Evolutionary conservation across 2,888 invertebrate species (phyloP).

Genomic region (Lasioglossum vierecki): DNA sequence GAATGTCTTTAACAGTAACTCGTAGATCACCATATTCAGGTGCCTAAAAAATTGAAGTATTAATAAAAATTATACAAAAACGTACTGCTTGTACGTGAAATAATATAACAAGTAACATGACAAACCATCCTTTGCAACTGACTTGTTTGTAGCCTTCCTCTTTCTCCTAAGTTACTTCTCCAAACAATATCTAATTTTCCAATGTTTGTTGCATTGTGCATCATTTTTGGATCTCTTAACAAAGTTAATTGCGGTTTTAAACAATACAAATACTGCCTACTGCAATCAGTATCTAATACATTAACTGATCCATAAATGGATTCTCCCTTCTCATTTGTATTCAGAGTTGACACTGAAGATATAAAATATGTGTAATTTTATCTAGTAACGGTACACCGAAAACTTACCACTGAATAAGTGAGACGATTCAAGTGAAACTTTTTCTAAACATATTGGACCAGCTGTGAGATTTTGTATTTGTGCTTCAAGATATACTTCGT

Average conservation of each 20-base stretch:
- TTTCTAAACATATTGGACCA: constrained; percentile 96
- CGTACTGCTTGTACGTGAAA: background rate
- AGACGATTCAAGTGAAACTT: constrained; percentile 96
- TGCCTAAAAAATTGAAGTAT: constrained; percentile 86
- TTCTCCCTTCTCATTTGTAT: constrained; percentile 87
- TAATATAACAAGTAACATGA: constrained; percentile 66
- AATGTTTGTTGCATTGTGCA: constrained; percentile 94
- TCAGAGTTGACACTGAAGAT: constrained; percentile 88
- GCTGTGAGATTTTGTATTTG: constrained; percentile 97
- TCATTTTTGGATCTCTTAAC: constrained; percentile 90
- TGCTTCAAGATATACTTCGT: constrained; percentile 90
- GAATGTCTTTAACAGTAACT: constrained; percentile 93
- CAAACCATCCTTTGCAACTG: constrained; percentile 94
- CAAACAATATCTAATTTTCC: constrained; percentile 99
- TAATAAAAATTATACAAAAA: background rate
- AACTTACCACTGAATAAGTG: constrained; percentile 90
- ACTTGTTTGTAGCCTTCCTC: constrained; percentile 98
- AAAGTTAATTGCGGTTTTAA: constrained; percentile 92
- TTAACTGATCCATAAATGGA: constrained; percentile 93
- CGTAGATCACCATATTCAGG: constrained; percentile 97
- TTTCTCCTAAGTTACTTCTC: constrained; percentile 98
- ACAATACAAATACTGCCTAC: constrained; percentile 97
- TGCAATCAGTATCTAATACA: constrained; percentile 94
- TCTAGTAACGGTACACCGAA: constrained; percentile 11
- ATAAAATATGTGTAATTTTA: constrained; percentile 27